Conservation (phyloP, 2,797 vertebrate genomes). For the Platalea minor region DNA sequence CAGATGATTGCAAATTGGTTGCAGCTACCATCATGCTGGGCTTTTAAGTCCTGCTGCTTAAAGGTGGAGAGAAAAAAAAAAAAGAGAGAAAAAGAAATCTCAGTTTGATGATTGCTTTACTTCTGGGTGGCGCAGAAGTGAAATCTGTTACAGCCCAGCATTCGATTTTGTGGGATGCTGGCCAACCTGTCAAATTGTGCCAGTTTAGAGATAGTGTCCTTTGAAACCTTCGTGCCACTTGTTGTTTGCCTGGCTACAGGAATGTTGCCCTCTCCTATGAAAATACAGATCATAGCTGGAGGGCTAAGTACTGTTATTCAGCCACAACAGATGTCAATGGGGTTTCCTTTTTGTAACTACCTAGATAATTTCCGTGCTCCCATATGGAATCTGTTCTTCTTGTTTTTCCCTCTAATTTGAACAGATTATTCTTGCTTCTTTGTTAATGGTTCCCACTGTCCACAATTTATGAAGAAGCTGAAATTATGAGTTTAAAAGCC, state of each 20-base stretch:
- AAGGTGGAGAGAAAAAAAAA: background rate
- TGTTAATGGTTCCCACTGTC: slow-evolving; percentile 28
- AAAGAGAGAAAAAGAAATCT: background rate
- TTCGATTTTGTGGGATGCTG: background rate
- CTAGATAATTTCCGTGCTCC: slow-evolving; percentile 29
- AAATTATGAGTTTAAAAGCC: slow-evolving; percentile 51
- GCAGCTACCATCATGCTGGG: slow-evolving; percentile 55
- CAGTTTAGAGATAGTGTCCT: background rate
- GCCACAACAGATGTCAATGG: background rate
- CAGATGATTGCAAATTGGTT: slow-evolving; percentile 57
- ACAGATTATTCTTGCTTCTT: slow-evolving; percentile 57
- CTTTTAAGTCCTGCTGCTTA: slow-evolving; percentile 44
- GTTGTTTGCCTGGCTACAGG: background rate
- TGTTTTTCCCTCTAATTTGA: slow-evolving; percentile 51
- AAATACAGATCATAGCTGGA: slow-evolving; percentile 3
- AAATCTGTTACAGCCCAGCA: background rate
- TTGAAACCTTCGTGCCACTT: slow-evolving; percentile 18
- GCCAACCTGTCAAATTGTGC: background rate
- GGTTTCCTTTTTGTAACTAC: slow-evolving; percentile 40
- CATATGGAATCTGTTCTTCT: slow-evolving; percentile 48
- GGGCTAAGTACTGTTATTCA: slow-evolving; percentile 7
- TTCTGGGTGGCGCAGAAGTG: background rate
- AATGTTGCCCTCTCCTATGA: slow-evolving; percentile 4
- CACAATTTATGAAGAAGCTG: slow-evolving; percentile 35
- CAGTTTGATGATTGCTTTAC: background rate